These are phyloP conservation scores for Hippopotamyrus pictus DNA, from an alignment of 2,797 vertebrate species.

Conservation along the genomic window DNA sequence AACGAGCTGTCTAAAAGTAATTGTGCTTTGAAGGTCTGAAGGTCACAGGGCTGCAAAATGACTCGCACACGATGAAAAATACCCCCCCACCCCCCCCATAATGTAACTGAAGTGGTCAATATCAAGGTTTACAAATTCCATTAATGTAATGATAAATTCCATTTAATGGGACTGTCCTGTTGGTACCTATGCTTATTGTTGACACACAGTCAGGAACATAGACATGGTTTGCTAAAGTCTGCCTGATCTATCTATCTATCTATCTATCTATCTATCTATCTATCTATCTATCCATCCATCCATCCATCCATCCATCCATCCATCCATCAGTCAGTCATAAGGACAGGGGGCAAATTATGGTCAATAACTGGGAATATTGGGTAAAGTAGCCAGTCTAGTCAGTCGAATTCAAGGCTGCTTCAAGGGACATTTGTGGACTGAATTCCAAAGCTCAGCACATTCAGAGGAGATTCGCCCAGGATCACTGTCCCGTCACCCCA, in stretches of 20 bases:
- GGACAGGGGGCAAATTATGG: neutral
- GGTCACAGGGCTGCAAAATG: neutral
- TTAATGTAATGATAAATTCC: neutral
- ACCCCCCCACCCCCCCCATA: neutral
- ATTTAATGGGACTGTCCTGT: neutral
- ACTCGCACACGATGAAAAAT: neutral
- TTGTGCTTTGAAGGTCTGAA: constrained; percentile 7
- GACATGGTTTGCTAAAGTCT: neutral
- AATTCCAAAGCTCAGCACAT: neutral
- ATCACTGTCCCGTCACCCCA: neutral
- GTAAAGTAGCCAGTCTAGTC: neutral
- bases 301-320: neutral
- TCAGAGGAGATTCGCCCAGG: neutral
- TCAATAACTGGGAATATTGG: neutral
- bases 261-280: neutral
- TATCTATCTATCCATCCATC: neutral
- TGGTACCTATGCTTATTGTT: neutral
- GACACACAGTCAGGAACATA: neutral
- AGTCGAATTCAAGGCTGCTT: neutral
- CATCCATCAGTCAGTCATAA: neutral
- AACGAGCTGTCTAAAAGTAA: neutral
- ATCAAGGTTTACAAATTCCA: neutral
- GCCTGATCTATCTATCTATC: neutral
- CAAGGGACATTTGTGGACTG: neutral
- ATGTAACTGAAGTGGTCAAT: neutral